Evolutionary conservation across 2,888 invertebrate species (phyloP).

Genomic region (Hydraecia micacea): DNA sequence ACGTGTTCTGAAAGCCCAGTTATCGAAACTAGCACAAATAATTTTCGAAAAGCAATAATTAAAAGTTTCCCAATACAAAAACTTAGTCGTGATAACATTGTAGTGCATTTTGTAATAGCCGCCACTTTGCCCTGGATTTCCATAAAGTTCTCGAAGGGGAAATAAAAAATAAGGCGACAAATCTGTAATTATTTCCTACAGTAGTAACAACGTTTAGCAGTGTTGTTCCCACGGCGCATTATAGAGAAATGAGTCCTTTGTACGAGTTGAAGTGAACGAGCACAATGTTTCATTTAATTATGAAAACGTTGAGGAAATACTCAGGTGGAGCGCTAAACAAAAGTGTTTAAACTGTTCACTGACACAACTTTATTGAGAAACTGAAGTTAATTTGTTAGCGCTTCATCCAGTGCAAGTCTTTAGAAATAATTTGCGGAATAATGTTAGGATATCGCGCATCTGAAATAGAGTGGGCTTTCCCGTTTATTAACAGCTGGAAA

Average conservation of each 20-base stretch:
- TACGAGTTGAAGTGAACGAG: not conserved
- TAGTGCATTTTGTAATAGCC: conserved; percentile 37
- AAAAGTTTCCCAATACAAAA: conserved; percentile 69
- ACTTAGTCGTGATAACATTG: conserved; percentile 39
- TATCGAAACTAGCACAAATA: conserved; percentile 42
- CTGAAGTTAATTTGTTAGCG: not conserved
- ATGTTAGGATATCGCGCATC: not conserved
- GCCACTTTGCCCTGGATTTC: conserved; percentile 26
- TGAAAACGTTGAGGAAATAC: not conserved
- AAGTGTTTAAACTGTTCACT: not conserved
- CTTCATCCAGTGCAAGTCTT: not conserved
- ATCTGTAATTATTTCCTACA: conserved; percentile 11
- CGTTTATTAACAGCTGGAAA: not conserved
- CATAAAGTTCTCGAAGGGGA: conserved; percentile 30
- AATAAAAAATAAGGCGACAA: conserved; percentile 16
- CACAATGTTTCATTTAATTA: not conserved
- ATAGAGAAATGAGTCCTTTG: not conserved
- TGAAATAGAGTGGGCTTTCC: not conserved
- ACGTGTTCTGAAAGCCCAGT: conserved; percentile 16
- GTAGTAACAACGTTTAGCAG: not conserved
- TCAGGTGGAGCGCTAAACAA: conserved; percentile 6
- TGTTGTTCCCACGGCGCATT: too few relatives aligned
- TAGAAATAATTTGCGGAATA: not conserved
- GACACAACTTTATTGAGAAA: conserved; percentile 3
- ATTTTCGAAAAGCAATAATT: conserved; percentile 69